Evolutionary conservation across 2,888 invertebrate genomes (phyloP).

Genomic region (Crematogaster levior): DNA sequence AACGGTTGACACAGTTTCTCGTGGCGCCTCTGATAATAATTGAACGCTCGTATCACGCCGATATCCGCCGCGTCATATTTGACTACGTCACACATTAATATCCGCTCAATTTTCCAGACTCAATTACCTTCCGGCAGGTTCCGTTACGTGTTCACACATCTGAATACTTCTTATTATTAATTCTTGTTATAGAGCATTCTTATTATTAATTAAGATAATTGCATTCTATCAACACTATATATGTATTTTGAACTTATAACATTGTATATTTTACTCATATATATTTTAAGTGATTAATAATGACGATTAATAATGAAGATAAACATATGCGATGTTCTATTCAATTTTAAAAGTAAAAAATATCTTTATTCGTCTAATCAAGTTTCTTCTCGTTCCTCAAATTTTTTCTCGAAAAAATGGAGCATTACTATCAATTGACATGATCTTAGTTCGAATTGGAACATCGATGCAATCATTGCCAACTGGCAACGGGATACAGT

Average conservation of each 20-base stretch:
- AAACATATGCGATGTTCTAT: background rate
- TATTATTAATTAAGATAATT: background rate
- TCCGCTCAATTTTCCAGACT: slow-evolving; percentile 33
- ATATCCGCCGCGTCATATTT: slow-evolving; percentile 30
- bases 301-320: background rate
- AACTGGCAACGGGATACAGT: slow-evolving; percentile 43
- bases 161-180: slow-evolving; percentile 18
- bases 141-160: background rate
- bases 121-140: slow-evolving; percentile 25
- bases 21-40: slow-evolving; percentile 41
- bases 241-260: background rate
- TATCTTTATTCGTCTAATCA: background rate
- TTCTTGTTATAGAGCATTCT: slow-evolving; percentile 1
- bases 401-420: slow-evolving; percentile 28
- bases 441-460: slow-evolving; percentile 20
- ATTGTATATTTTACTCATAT: background rate
- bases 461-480: slow-evolving; percentile 32
- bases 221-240: background rate
- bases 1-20: slow-evolving; percentile 53
- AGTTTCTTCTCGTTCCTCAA: background rate
- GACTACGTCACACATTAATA: slow-evolving; percentile 35
- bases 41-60: slow-evolving; percentile 30
- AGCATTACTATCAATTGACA: slow-evolving; percentile 27
- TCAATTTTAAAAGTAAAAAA: background rate
- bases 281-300: too few species aligned